Percentiles rank a stretch among this genome's conserved stretches.
Conservation (phyloP, 2,113 vertebrate genomes). For the Phaethornis superciliosus region DNA sequence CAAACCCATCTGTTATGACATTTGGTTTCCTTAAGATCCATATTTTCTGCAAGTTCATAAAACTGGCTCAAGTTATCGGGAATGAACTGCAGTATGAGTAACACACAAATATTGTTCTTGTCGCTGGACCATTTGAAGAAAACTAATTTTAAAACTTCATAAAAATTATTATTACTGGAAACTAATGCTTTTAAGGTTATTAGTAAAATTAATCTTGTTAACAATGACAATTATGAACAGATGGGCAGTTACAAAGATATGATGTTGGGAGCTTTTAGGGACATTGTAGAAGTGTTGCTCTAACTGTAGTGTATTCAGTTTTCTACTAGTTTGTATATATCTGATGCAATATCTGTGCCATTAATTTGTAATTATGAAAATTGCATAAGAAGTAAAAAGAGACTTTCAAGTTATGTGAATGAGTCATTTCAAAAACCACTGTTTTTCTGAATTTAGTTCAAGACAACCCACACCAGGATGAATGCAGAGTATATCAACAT, state of each 20-base stretch:
- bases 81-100: not conserved
- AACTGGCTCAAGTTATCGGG: conserved; percentile 16
- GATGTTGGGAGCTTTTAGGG: not conserved
- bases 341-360: conserved; percentile 39
- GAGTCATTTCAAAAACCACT: conserved; percentile 49
- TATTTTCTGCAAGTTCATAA: not conserved
- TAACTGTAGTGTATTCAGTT: not conserved
- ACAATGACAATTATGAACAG: not conserved
- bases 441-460: conserved; percentile 54
- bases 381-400: conserved; percentile 48
- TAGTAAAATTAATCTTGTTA: not conserved
- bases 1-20: conserved; percentile 49
- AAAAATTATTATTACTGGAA: not conserved
- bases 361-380: conserved; percentile 48
- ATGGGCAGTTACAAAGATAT: not conserved
- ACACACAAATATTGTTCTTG: not conserved
- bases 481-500: conserved; percentile 59
- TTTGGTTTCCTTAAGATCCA: conserved; percentile 46
- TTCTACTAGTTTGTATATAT: conserved; percentile 23
- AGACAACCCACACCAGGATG: conserved; percentile 45
- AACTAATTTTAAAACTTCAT: not conserved
- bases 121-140: not conserved
- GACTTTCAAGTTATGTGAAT: conserved; percentile 41
- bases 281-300: not conserved
- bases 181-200: not conserved